Conservation (phyloP, 2,888 invertebrate species). For the Amphipoea lucens region DNA sequence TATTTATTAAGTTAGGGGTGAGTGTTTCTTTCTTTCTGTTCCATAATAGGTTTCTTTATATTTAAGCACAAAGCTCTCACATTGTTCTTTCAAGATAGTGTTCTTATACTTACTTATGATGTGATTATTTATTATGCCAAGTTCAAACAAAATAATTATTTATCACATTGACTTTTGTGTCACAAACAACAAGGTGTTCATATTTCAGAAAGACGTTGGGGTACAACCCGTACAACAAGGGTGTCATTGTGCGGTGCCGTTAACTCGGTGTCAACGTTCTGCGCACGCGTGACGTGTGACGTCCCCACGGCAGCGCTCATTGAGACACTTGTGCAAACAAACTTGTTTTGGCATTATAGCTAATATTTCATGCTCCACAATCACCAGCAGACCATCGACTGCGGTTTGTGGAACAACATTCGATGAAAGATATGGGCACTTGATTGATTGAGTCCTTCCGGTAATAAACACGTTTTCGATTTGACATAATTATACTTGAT, state of each 20-base stretch:
- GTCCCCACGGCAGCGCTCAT: conserved; percentile 74
- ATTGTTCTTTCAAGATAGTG: conserved; percentile 6
- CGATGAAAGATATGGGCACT: conserved; percentile 66
- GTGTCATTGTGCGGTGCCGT: conserved; percentile 71
- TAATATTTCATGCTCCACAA: conserved; percentile 72
- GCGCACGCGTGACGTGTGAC: conserved; percentile 66
- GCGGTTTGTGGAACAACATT: conserved; percentile 65
- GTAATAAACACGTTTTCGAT: conserved; percentile 61
- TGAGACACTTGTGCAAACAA: conserved; percentile 78
- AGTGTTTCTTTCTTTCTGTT: conserved; percentile 7
- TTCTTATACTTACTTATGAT: neutral
- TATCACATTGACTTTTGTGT: conserved; percentile 32
- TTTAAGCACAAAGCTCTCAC: conserved; percentile 16
- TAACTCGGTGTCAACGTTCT: conserved; percentile 73
- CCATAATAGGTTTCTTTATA: conserved; percentile 8
- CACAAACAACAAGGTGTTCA: conserved; percentile 56
- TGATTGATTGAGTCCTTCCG: conserved; percentile 69
- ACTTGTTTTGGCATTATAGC: conserved; percentile 67
- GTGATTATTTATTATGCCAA: conserved; percentile 24
- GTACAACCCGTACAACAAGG: conserved; percentile 70
- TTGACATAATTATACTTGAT: conserved; percentile 63
- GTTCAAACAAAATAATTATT: conserved; percentile 5
- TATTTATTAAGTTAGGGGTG: conserved; percentile 9
- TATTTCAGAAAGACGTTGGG: conserved; percentile 58
- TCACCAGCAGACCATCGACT: conserved; percentile 61